Evolutionary conservation across 2,797 vertebrate species (phyloP).

Genomic region (Anguilla anguilla): DNA sequence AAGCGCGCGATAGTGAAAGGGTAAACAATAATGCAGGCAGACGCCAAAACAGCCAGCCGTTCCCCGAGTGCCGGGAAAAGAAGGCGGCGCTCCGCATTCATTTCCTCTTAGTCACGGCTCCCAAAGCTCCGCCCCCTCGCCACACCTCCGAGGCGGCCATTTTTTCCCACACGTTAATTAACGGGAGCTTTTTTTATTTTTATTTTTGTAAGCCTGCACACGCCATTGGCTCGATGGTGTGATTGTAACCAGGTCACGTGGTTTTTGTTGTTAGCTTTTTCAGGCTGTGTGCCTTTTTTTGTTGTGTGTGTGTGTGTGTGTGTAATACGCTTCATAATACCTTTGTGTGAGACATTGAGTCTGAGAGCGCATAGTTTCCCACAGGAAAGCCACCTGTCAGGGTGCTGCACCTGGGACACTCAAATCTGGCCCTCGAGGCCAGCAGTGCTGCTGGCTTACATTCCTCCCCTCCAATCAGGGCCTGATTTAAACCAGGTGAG

Average conservation of each 20-base stretch:
- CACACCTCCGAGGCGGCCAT: not conserved
- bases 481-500: not conserved
- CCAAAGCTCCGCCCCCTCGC: not conserved
- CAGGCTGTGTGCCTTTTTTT: not conserved
- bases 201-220: constrained; percentile 11
- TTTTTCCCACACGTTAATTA: constrained; percentile 13
- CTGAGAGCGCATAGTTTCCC: not conserved
- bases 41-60: not conserved
- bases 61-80: not conserved
- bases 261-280: not conserved
- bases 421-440: not conserved
- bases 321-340: not conserved
- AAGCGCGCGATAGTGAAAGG: too few relatives aligned
- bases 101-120: constrained; percentile 29
- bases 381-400: not conserved
- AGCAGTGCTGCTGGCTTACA: not conserved
- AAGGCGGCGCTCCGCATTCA: not conserved
- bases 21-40: not conserved
- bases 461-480: not conserved
- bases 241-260: not conserved
- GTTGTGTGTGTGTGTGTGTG: not conserved
- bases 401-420: not conserved
- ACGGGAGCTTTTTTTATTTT: not conserved
- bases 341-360: not conserved
- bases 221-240: not conserved